Percentiles rank a stretch among this genome's conserved stretches.
These are phyloP conservation scores for Condylura cristata DNA, from an alignment of 2,113 vertebrate genomes.

Conservation along the genomic window DNA sequence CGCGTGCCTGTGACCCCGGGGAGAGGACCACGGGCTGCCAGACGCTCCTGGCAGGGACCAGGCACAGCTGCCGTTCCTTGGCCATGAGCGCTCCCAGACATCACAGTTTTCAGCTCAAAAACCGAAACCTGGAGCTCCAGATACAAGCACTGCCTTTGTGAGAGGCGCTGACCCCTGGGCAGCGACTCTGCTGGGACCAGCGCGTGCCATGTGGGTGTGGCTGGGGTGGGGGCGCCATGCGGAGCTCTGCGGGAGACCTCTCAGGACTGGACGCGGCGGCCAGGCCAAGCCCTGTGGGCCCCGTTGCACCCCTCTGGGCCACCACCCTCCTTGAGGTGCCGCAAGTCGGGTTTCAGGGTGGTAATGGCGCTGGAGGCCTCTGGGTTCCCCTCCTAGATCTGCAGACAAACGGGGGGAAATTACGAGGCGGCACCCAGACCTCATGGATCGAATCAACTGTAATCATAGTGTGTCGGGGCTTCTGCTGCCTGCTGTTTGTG, in stretches of 20 bases:
- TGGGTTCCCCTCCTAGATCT: not conserved
- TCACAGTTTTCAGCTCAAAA: not conserved
- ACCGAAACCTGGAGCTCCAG: not conserved
- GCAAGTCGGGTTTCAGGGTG: not conserved
- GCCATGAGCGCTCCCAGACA: rapidly evolving
- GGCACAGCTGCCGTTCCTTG: not conserved
- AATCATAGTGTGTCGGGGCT: conserved; percentile 56
- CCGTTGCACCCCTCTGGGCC: rapidly evolving
- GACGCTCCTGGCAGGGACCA: rapidly evolving
- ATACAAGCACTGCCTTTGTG: not conserved
- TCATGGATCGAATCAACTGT: not conserved
- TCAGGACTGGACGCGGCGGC: not conserved
- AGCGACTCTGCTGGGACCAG: rapidly evolving
- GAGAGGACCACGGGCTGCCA: not conserved
- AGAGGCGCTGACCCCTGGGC: too few species aligned
- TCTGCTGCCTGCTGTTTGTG: conserved; percentile 37
- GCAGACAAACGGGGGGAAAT: conserved; percentile 15
- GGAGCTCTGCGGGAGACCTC: not conserved
- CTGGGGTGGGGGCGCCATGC: not conserved
- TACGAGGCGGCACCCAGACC: not conserved
- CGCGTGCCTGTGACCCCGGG: not conserved
- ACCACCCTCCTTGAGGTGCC: not conserved
- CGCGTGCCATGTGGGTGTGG: not conserved
- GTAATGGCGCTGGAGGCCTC: not conserved
- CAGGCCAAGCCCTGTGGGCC: rapidly evolving